Evolutionary conservation across 2,797 vertebrate genomes (phyloP), one percentile per base, ranked within the genome.

Genomic region (Gila robusta): DNA sequence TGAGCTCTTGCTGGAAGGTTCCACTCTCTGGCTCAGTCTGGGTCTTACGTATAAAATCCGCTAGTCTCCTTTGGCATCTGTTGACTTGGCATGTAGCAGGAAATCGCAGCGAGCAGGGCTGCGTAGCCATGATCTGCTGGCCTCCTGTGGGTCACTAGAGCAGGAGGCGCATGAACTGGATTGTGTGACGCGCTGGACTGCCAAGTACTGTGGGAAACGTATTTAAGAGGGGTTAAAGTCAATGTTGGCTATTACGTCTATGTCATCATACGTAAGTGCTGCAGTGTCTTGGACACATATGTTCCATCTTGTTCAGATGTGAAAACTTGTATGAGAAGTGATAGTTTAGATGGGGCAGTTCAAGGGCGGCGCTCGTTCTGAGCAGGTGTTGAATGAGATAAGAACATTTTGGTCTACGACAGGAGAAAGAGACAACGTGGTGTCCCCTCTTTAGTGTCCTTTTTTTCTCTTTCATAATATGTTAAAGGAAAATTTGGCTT

Each of bases 21-120:
- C 64, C 77, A 44, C 76, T 83, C 44, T 72, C 67, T 67, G 26
- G 37, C 64, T 72, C 26, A 81, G 32, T 74, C 79, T 41, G 64
- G 35, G 41, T 44, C 26, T 32, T 67, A 69, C n/a, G 23, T 78
- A 21, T 69, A 39, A 90, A 91, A 89, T 86, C 89, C 37, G 8
- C 44, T 85, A 80, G 72, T 85, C 79, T 89, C 67, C 59, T 91
- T 86, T 85, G 67, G 83, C 88, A 89, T 87, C 78, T 89, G 88
- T 89, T 88, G 78, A 70, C n/a, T 82, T 86, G 88, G 84, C 83
- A 69, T 70, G 49, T 82, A 56, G 16, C 37, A 14, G 44, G 47
- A 78, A 73, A 82, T 54, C 26, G 39, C 79, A 23, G 71, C 5
- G 37, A 83, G 76, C 26, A 41, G 11, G 23, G 39, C 44, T 4